phyloP scores from a whole-genome alignment of 2,113 vertebrate genomes.

The Pionites leucogaster region DNA sequence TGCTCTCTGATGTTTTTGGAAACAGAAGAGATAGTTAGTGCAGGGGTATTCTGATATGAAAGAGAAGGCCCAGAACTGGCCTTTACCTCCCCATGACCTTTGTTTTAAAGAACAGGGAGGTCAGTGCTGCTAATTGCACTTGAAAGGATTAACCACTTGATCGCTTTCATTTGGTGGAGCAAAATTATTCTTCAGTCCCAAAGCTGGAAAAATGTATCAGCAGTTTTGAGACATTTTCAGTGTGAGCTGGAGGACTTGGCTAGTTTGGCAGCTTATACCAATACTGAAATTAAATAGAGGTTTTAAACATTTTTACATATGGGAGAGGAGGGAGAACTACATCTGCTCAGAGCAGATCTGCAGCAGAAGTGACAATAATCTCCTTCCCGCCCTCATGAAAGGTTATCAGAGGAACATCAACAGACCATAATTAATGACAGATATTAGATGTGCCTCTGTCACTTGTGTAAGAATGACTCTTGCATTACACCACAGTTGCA shows the following conservation, averaged over 20 bases:
- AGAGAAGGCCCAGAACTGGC: slow-evolving; percentile 39
- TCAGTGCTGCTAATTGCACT: slow-evolving; percentile 48
- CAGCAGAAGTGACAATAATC: slow-evolving; percentile 4
- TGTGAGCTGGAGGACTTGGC: not conserved
- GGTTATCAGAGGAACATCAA: slow-evolving; percentile 5
- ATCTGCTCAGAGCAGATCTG: not conserved
- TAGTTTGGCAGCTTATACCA: not conserved
- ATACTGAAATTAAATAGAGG: not conserved
- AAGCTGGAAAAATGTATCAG: not conserved
- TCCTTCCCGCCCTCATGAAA: not conserved
- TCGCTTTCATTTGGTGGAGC: slow-evolving; percentile 18
- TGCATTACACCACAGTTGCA: not conserved
- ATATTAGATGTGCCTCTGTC: not conserved
- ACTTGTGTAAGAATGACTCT: not conserved
- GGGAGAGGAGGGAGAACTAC: not conserved
- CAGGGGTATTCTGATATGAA: slow-evolving; percentile 21
- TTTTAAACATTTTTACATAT: not conserved
- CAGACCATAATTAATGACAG: not conserved
- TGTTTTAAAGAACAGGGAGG: slow-evolving; percentile 24
- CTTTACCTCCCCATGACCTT: slow-evolving; percentile 57
- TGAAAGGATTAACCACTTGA: slow-evolving; percentile 58
- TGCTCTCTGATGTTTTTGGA: slow-evolving; percentile 57
- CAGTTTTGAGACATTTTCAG: not conserved
- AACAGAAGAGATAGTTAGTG: slow-evolving; percentile 23
- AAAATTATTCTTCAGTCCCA: not conserved